Conservation (phyloP, 2,888 invertebrate genomes). For the Sphecodes monilicornis region DNA sequence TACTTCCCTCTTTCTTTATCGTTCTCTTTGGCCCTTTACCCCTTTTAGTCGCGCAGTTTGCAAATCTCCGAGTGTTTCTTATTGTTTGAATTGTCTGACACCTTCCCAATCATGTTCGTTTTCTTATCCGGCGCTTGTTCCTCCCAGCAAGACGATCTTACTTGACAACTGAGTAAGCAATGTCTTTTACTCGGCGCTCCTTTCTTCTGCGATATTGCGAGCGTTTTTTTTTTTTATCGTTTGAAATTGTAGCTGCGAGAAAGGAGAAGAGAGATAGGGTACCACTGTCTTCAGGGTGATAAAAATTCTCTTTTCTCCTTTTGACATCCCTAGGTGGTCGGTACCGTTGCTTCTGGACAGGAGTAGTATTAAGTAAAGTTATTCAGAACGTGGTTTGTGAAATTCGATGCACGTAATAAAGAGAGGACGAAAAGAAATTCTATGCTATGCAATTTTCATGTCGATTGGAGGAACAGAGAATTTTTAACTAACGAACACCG, state of each 20-base stretch:
- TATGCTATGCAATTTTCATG: neutral
- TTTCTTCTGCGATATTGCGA: conserved; percentile 1
- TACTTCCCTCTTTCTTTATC: neutral
- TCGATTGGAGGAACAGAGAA: neutral
- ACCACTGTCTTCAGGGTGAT: neutral
- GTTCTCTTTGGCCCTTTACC: neutral
- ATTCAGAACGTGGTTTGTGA: neutral
- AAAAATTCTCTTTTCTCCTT: conserved; percentile 1
- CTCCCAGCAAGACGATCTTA: neutral
- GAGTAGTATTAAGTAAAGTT: neutral
- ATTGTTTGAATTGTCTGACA: conserved; percentile 21
- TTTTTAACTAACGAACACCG: neutral
- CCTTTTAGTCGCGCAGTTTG: conserved; percentile 27
- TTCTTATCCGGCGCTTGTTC: neutral
- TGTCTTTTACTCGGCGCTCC: neutral
- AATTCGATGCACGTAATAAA: conserved; percentile 5
- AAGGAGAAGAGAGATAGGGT: neutral
- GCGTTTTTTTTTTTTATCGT: neutral
- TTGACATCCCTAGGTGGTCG: neutral
- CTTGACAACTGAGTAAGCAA: conserved; percentile 7
- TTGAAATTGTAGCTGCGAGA: neutral
- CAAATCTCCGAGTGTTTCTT: conserved; percentile 43
- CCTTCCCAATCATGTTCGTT: conserved; percentile 14
- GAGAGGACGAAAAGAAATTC: neutral
- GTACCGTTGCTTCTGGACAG: neutral